Percentiles rank a stretch among this genome's conserved stretches.
phyloP scores from a whole-genome alignment of 2,797 vertebrate genomes.

The Knipowitschia caucasica region DNA sequence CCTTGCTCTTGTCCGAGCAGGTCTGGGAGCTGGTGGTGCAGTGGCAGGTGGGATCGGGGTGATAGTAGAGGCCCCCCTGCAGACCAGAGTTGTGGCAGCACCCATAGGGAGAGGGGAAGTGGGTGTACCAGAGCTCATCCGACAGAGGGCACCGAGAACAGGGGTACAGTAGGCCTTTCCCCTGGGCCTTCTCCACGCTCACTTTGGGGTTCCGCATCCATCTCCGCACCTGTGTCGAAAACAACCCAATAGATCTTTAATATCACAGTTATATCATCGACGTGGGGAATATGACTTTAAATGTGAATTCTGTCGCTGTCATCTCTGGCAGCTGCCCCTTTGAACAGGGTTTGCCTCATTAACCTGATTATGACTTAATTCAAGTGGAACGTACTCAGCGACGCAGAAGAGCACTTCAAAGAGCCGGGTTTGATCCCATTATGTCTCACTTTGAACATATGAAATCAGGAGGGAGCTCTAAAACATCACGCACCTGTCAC shows the following conservation, averaged over 20 bases:
- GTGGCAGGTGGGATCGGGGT: constrained; percentile 60
- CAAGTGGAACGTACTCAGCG: constrained; percentile 17
- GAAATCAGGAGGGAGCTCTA: constrained; percentile 8
- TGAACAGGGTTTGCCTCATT: constrained; percentile 35
- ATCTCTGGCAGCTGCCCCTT: constrained; percentile 26
- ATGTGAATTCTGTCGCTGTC: constrained; percentile 1
- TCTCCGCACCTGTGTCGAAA: constrained; percentile 81
- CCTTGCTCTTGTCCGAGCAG: constrained; percentile 64
- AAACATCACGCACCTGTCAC: constrained; percentile 14
- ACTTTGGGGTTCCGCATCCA: constrained; percentile 94
- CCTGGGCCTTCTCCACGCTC: constrained; percentile 83
- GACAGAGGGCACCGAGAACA: constrained; percentile 79
- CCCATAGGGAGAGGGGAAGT: constrained; percentile 70
- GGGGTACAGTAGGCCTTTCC: constrained; percentile 77
- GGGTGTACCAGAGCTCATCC: constrained; percentile 76
- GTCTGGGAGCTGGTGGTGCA: constrained; percentile 38
- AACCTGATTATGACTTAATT: constrained; percentile 35
- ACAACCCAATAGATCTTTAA: too few species aligned
- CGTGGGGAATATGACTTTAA: too few species aligned
- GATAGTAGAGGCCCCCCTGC: constrained; percentile 63
- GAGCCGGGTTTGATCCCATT: constrained; percentile 3
- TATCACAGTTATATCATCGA: too few species aligned
- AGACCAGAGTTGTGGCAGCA: constrained; percentile 68
- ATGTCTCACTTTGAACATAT: constrained; percentile 18
- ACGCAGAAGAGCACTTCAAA: constrained; percentile 25